Conservation (phyloP, 2,113 vertebrate species). For the Misgurnus mizolepis region DNA sequence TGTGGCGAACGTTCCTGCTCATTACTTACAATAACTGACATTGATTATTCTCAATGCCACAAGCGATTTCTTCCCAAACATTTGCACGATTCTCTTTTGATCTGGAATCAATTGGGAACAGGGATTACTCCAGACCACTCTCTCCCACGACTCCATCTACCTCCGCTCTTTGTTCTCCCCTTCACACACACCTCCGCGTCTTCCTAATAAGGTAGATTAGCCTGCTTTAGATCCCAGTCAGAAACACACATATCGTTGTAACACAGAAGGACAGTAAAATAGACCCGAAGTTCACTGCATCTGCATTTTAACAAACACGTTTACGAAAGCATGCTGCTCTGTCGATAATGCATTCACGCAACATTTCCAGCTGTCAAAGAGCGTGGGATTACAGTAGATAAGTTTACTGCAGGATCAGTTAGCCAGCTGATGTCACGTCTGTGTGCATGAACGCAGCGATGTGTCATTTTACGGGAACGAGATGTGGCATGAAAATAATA, state of each 20-base stretch:
- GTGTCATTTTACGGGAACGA: not conserved
- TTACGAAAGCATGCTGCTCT: not conserved
- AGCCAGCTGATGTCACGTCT: constrained; percentile 26
- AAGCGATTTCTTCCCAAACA: constrained; percentile 37
- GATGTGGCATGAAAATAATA: constrained; percentile 24
- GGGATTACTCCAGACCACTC: constrained; percentile 47
- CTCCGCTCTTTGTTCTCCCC: constrained; percentile 41
- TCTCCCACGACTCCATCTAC: constrained; percentile 20
- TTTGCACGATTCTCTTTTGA: constrained; percentile 45
- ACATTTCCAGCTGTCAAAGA: constrained; percentile 32
- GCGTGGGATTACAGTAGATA: not conserved
- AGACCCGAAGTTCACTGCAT: constrained; percentile 9
- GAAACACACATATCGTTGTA: constrained; percentile 4
- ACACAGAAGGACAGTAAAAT: constrained; percentile 21
- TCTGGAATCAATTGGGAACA: constrained; percentile 45
- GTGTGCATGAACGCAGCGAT: not conserved
- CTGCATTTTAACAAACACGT: constrained; percentile 26
- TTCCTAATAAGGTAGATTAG: constrained; percentile 42
- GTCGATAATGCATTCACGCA: constrained; percentile 29
- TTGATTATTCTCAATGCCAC: constrained; percentile 27
- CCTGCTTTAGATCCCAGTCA: constrained; percentile 27
- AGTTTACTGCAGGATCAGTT: constrained; percentile 7
- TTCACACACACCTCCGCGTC: constrained; percentile 29
- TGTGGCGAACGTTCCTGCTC: not conserved
- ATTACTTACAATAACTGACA: constrained; percentile 19